Evolutionary conservation across 2,797 vertebrate genomes (phyloP).

Genomic region (Urosaurus nigricauda): DNA sequence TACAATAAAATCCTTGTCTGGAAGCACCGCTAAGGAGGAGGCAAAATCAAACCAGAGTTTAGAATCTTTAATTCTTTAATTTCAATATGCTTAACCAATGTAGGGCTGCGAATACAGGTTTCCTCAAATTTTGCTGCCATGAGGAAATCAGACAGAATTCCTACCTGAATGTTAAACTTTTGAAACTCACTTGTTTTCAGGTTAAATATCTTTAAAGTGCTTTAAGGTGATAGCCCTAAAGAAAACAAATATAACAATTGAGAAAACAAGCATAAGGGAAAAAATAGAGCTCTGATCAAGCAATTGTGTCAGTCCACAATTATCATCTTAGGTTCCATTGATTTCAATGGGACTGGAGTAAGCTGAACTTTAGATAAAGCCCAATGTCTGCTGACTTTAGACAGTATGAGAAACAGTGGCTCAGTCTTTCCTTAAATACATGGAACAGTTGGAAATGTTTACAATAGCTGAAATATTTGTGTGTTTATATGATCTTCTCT

Average conservation of each 20-base stretch:
- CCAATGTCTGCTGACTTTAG: slow-evolving; percentile 49
- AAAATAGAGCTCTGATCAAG: not conserved
- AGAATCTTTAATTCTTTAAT: not conserved
- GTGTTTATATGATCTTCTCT: slow-evolving; percentile 63
- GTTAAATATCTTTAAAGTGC: not conserved
- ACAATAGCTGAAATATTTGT: slow-evolving; percentile 60
- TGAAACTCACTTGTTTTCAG: not conserved
- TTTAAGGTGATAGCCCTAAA: not conserved
- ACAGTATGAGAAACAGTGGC: slow-evolving; percentile 37
- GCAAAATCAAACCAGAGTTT: not conserved
- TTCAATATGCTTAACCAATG: not conserved
- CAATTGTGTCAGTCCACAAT: not conserved
- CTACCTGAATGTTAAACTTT: not conserved
- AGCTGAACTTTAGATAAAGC: not conserved
- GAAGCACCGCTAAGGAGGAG: not conserved
- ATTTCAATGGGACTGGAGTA: slow-evolving; percentile 25
- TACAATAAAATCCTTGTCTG: not conserved
- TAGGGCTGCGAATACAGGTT: not conserved
- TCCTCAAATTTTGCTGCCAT: not conserved
- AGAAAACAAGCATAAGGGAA: not conserved
- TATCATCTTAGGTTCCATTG: not conserved
- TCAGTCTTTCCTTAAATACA: slow-evolving; percentile 64
- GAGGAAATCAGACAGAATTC: not conserved
- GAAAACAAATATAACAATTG: not conserved
- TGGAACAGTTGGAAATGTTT: slow-evolving; percentile 63